A percentile compares a stretch with the other conserved stretches of the same genome.
Conservation (phyloP, 2,888 invertebrate species). For the Epinotia ramella region DNA sequence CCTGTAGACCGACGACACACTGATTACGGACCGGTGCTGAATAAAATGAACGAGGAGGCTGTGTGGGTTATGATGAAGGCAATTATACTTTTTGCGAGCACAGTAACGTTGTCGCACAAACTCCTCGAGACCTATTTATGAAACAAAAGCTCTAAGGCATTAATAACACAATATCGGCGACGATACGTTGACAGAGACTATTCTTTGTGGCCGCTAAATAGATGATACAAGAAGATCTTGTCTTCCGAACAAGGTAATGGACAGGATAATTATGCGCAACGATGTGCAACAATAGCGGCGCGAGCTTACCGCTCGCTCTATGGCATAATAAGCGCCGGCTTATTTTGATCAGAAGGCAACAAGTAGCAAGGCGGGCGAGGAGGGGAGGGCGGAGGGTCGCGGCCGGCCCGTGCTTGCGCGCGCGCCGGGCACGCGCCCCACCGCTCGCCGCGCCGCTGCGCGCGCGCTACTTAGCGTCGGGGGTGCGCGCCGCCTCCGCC, state of each 20-base stretch:
- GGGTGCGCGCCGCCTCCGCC: constrained; percentile 87
- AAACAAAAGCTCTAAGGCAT: constrained; percentile 68
- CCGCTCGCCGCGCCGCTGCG: constrained; percentile 69
- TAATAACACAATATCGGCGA: constrained; percentile 74
- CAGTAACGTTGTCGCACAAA: constrained; percentile 55
- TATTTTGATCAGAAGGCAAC: constrained; percentile 81
- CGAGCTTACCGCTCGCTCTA: constrained; percentile 75
- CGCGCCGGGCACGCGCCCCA: constrained; percentile 81
- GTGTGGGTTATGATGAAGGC: constrained; percentile 50
- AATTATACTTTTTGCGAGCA: constrained; percentile 46
- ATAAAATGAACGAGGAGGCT: constrained; percentile 51
- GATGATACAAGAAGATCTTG: constrained; percentile 73
- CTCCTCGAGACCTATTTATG: constrained; percentile 59
- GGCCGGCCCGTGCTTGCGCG: constrained; percentile 67
- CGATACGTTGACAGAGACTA: constrained; percentile 74
- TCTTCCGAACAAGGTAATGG: constrained; percentile 83
- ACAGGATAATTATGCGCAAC: constrained; percentile 83
- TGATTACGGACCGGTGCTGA: constrained; percentile 51
- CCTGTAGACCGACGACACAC: constrained; percentile 46
- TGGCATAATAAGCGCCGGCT: constrained; percentile 83
- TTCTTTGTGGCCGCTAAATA: constrained; percentile 80
- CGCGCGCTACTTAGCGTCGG: constrained; percentile 85
- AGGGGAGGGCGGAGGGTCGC: constrained; percentile 59
- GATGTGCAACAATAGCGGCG: constrained; percentile 83
- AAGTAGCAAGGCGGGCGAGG: constrained; percentile 70